These are phyloP conservation scores for Spondyliosoma cantharus DNA, from an alignment of 2,797 vertebrate genomes.

Conservation along the genomic window DNA sequence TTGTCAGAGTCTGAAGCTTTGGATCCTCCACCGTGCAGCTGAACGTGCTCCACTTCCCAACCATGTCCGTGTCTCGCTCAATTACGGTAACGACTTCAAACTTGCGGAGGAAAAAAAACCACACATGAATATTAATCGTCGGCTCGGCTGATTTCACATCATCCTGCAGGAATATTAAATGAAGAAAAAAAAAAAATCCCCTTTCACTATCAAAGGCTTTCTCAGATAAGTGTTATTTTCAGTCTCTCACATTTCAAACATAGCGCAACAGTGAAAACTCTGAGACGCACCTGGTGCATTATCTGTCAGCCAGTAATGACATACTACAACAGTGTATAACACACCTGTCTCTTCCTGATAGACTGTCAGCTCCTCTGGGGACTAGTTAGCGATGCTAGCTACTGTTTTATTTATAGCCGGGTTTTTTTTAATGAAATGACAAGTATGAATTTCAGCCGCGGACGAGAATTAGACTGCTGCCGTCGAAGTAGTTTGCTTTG, in stretches of 20 bases:
- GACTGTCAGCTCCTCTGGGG: constrained; percentile 70
- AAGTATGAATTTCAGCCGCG: constrained; percentile 56
- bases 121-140: constrained; percentile 74
- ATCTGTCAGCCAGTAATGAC: constrained; percentile 77
- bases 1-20: constrained; percentile 39
- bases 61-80: constrained; percentile 45
- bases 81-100: constrained; percentile 65
- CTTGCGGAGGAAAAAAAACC: constrained; percentile 43
- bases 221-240: constrained; percentile 70
- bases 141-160: constrained; percentile 65
- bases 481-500: constrained; percentile 36
- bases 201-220: constrained; percentile 66
- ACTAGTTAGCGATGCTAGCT: constrained; percentile 77
- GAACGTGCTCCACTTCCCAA: constrained; percentile 36
- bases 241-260: constrained; percentile 69
- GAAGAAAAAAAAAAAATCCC: constrained; percentile 9
- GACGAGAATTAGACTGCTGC: constrained; percentile 45
- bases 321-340: constrained; percentile 52
- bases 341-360: constrained; percentile 73
- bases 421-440: constrained; percentile 77
- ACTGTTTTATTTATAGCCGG: constrained; percentile 79
- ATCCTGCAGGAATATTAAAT: constrained; percentile 66
- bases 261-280: constrained; percentile 49
- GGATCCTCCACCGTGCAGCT: constrained; percentile 20
- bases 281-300: constrained; percentile 65